Percentiles rank a stretch among this genome's conserved stretches.
These are phyloP conservation scores for Pemphredon lugubris DNA, from an alignment of 2,888 invertebrate genomes.

Conservation along the genomic window DNA sequence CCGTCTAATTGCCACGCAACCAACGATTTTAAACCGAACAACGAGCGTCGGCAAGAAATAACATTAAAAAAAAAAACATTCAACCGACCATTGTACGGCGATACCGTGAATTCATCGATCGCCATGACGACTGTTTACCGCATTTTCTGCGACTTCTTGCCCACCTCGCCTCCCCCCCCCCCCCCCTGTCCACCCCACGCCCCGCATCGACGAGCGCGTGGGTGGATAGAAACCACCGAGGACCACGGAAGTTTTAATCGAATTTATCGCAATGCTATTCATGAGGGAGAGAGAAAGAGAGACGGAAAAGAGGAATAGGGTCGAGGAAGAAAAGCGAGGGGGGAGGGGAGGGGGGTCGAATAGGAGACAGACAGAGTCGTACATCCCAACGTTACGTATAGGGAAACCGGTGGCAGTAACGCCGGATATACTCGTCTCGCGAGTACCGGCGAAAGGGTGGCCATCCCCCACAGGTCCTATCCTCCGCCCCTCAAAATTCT, in stretches of 20 bases:
- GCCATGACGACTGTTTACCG: constrained; percentile 63
- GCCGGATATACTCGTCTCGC: constrained; percentile 54
- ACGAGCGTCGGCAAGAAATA: too few species aligned
- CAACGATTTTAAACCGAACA: too few species aligned
- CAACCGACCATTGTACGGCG: constrained; percentile 22
- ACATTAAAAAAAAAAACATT: too few species aligned
- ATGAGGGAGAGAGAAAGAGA: constrained; percentile 69
- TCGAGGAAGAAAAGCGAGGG: constrained; percentile 24
- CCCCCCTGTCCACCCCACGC: constrained; percentile 18
- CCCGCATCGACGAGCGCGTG: constrained; percentile 35
- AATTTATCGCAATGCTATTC: constrained; percentile 80
- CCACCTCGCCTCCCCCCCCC: constrained; percentile 28
- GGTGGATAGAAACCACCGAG: constrained; percentile 68
- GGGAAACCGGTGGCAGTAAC: constrained; percentile 57
- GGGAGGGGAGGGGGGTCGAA: constrained; percentile 24
- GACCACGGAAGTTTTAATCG: constrained; percentile 79
- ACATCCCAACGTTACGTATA: constrained; percentile 77
- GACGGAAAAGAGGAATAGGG: constrained; percentile 26
- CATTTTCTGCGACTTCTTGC: constrained; percentile 61
- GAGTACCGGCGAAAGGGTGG: constrained; percentile 36
- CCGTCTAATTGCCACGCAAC: too few species aligned
- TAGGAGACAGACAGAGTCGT: constrained; percentile 66
- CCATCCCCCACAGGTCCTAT: constrained; percentile 45
- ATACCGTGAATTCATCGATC: constrained; percentile 50
- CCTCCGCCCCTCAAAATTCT: constrained; percentile 47